Percentiles rank a stretch among this genome's conserved stretches.
Conservation (phyloP, 2,888 invertebrate species). For the Oscheius sp. region DNA sequence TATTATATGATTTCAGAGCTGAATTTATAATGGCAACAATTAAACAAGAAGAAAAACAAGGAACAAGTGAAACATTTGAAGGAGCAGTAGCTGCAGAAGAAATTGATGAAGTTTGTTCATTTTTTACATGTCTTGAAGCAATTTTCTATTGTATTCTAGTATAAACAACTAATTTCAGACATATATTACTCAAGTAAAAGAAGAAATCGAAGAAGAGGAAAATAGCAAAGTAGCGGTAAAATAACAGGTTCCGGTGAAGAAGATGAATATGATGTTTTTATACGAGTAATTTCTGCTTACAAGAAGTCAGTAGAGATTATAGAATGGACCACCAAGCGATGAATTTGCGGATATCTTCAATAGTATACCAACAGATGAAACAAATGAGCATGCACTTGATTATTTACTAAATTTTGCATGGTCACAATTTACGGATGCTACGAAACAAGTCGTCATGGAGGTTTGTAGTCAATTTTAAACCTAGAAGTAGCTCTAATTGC, state of each 20-base stretch:
- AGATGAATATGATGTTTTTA: not conserved
- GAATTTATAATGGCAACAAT: not conserved
- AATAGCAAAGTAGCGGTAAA: not conserved
- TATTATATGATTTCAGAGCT: not conserved
- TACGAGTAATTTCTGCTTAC: not conserved
- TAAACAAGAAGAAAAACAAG: not conserved
- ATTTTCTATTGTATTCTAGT: not conserved
- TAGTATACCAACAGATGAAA: conserved; percentile 16
- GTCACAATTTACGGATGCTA: conserved; percentile 25
- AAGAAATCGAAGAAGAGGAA: not conserved
- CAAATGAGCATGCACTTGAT: not conserved
- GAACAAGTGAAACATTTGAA: not conserved
- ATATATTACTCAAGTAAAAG: not conserved
- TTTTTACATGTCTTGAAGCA: not conserved
- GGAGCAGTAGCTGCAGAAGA: not conserved
- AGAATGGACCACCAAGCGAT: conserved; percentile 17
- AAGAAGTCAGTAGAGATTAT: not conserved
- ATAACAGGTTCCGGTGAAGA: not conserved
- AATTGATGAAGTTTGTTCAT: not conserved
- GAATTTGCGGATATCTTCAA: conserved; percentile 12
- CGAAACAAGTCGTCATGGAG: conserved; percentile 31
- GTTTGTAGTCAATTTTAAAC: conserved; percentile 5
- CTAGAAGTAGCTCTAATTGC: too few relatives aligned
- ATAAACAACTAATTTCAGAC: not conserved
- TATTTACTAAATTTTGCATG: conserved; percentile 8